Evolutionary conservation across 2,113 vertebrate species (phyloP), one percentile per base, ranked within the genome.

Genomic region (Nannobrachium achirus): DNA sequence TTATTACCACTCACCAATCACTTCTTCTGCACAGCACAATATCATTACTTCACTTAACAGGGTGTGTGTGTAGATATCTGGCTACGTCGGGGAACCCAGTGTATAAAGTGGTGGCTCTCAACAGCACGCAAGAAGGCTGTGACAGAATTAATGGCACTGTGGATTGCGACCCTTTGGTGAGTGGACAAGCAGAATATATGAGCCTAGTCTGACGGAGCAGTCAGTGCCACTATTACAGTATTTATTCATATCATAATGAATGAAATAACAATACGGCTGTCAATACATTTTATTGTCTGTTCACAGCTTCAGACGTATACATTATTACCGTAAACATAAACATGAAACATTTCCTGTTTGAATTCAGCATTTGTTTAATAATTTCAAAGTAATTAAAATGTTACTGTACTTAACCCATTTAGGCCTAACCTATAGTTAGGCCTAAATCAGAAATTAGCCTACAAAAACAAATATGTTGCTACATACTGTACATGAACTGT

Each of bases 31-130:
- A 4, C 10, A 48, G 10, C 40, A 57, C 1, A 15, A 5, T 15
- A 7, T 52, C 8, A 1, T 39, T 57, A 75, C 15, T 77, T 71
- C 16, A 55, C 85, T 73, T 90, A 19, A 89, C 78, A 40, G 19
- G 44, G 25, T 55, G 19, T 49, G 19, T 49, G 38, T 88, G 14
- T 51, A 95, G 94, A 71, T 97, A 95, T 81, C 88, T 97, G 82
- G 94, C 96, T 39, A 97, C 96, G 1, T 96, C 96, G 0, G 96
- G 95, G 11, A 63, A 13, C 1, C 94, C 95, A 0, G 19, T 94
- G 50, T 97, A 95, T 52, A 81, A 78, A 49, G 78, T 95, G 7
- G 87, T 94, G 69, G 78, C 86, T 0, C 62, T 91, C 6, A 94
- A 95, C 46, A 0, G 63, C 10, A 88, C 73, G 0, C 0, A 4